phyloP scores from a whole-genome alignment of 1,140 invertebrate genomes.

The Phymastichus coffea region DNA sequence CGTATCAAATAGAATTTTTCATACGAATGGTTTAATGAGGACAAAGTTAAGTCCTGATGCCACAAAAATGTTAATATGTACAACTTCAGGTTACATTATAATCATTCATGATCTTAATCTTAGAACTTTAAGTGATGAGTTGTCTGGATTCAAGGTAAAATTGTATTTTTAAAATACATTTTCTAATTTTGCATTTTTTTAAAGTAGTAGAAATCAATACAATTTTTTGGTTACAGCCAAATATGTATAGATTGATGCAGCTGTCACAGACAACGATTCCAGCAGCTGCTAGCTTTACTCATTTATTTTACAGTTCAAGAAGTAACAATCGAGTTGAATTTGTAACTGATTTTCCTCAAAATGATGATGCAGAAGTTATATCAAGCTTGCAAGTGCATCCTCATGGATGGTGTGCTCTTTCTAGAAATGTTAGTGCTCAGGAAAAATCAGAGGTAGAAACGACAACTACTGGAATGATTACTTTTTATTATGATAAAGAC shows the following conservation, averaged over 20 bases:
- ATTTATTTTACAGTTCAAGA: slow-evolving; percentile 73
- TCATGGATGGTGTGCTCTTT: slow-evolving; percentile 85
- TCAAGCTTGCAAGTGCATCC: slow-evolving; percentile 90
- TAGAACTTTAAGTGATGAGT: slow-evolving; percentile 73
- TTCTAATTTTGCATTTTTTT: no score
- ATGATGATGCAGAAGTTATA: slow-evolving; percentile 86
- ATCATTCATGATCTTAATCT: slow-evolving; percentile 88
- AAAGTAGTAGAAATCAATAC: not conserved
- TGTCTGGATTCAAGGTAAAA: slow-evolving; percentile 81
- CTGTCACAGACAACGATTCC: slow-evolving; percentile 78
- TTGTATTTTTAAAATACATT: no score
- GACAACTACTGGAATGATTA: slow-evolving; percentile 12
- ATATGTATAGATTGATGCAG: slow-evolving; percentile 88
- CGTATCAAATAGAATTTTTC: slow-evolving; percentile 79
- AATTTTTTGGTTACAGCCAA: slow-evolving; percentile 64
- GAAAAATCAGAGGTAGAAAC: slow-evolving; percentile 85
- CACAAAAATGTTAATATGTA: slow-evolving; percentile 86
- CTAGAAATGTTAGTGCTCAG: slow-evolving; percentile 81
- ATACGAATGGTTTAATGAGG: slow-evolving; percentile 82
- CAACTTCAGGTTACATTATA: slow-evolving; percentile 85
- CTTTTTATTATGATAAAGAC: not conserved
- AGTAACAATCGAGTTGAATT: slow-evolving; percentile 85
- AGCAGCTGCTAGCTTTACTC: slow-evolving; percentile 73
- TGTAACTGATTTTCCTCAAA: slow-evolving; percentile 82
- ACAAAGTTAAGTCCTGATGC: slow-evolving; percentile 83